Evolutionary conservation across 2,888 invertebrate genomes (phyloP).

Genomic region (Cordylochernes scorpioides): DNA sequence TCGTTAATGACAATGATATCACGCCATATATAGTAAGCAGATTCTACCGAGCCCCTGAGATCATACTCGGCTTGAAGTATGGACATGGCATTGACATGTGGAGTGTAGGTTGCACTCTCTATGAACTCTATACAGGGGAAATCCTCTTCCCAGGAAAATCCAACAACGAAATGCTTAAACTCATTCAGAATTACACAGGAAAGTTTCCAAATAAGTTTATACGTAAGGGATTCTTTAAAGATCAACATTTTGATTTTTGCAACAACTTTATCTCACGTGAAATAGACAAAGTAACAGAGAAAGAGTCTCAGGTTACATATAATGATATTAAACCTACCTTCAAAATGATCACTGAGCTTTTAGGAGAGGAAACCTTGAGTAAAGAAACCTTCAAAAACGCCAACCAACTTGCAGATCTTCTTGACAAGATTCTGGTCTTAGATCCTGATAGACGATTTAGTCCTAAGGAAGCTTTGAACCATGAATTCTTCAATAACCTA

Average conservation of each 20-base stretch:
- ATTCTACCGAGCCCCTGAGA: conserved; percentile 94
- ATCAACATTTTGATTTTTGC: conserved; percentile 82
- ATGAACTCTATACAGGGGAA: conserved; percentile 90
- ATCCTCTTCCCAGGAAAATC: conserved; percentile 93
- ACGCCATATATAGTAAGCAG: conserved; percentile 94
- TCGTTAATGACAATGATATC: conserved; percentile 76
- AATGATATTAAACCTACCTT: too few relatives aligned
- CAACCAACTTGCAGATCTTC: conserved; percentile 66
- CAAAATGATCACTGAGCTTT: too few relatives aligned
- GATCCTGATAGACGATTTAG: too few relatives aligned
- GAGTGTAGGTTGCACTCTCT: conserved; percentile 93
- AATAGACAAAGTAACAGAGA: conserved; percentile 86
- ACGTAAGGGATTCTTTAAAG: conserved; percentile 72
- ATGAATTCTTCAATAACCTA: too few relatives aligned
- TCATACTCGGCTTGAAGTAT: conserved; percentile 83
- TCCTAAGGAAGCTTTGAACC: too few relatives aligned
- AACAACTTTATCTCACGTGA: conserved; percentile 92
- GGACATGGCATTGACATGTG: conserved; percentile 97
- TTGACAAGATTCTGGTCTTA: conserved; percentile 68
- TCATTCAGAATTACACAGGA: conserved; percentile 92
- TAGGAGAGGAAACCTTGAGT: too few relatives aligned
- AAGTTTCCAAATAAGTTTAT: conserved; percentile 91
- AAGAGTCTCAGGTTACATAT: too few relatives aligned
- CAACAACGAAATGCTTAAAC: conserved; percentile 93
- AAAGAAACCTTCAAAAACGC: too few relatives aligned